Evolutionary conservation across 1,140 invertebrate genomes (phyloP).

Genomic region (Drosophila kohkoa): DNA sequence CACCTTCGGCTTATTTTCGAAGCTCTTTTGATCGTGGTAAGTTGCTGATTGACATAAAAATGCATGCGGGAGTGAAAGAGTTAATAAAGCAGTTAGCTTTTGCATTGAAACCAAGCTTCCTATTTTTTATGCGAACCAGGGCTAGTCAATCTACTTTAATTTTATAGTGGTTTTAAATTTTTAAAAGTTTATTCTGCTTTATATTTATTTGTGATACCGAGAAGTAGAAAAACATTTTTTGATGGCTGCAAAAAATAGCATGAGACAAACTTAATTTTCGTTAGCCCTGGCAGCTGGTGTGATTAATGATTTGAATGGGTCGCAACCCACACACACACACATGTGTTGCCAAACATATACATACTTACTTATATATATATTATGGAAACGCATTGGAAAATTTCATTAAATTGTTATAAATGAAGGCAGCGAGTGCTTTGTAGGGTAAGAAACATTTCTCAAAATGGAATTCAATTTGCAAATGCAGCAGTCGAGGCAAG

Average conservation of each 20-base stretch:
- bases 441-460: slow-evolving; percentile 56
- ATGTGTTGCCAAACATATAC: not conserved
- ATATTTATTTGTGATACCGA: too few species aligned
- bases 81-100: too few species aligned
- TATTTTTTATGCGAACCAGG: too few species aligned
- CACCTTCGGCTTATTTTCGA: too few species aligned
- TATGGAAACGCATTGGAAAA: slow-evolving; percentile 82
- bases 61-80: too few species aligned
- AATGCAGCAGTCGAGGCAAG: slow-evolving; percentile 59
- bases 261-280: slow-evolving; percentile 75
- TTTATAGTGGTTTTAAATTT: not conserved
- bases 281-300: slow-evolving; percentile 66
- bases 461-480: slow-evolving; percentile 75
- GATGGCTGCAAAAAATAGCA: slow-evolving; percentile 22
- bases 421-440: slow-evolving; percentile 49
- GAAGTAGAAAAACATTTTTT: not conserved
- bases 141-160: not conserved
- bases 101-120: too few species aligned
- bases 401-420: slow-evolving; percentile 84
- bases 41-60: too few species aligned
- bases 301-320: slow-evolving; percentile 63
- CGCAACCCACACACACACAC: slow-evolving; percentile 6
- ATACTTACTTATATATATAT: slow-evolving; percentile 42
- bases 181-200: too few species aligned
- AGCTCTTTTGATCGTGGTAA: too few species aligned